Evolutionary conservation across 2,888 invertebrate genomes (phyloP), one percentile per base, ranked within the genome.

Genomic region (Hypomecis atomaria): DNA sequence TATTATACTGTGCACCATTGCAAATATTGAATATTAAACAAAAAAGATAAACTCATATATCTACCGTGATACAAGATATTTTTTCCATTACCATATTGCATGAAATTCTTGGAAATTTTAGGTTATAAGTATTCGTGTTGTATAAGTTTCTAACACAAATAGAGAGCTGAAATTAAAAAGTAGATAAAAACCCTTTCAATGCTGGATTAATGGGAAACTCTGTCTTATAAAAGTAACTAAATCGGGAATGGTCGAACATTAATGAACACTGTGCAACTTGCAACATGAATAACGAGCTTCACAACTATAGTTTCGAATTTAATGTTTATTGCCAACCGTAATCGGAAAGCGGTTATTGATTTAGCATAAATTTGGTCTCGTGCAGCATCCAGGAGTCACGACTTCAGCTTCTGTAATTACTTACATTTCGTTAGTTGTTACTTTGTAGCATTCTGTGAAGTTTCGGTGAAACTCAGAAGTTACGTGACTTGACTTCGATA

Each of bases 221-320:
- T 43, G 53, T 49, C 58, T 62, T 65, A 65, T 63, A 61, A 71
- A 68, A 63, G 65, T 50, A 48, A 52, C 60, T 47, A 67, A 62
- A 61, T 61, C 57, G 11, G 54, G 23, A 64, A 47, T 61, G 11
- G 47, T 54, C 58, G 49, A 70, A 67, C 59, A 64, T 65, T 62
- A 67, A 57, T 43, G 53, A 59, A 47, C 48, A 55, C 44, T 64
- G 58, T 61, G 67, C 66, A 71, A 66, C 59, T 69, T 69, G 66
- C 62, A 67, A 61, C 66, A 66, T 67, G 59, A 69, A 63, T 71
- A 66, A 71, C 62, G 66, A 66, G 67, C 54, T 57, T 66, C 65
- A 36, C 44, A 66, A 59, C 62, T 69, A 55, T 57, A 65, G 62
- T 70, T 52, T 53, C 52, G 68, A 71, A 65, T 65, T 54, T 54